Conservation (phyloP, 2,888 invertebrate genomes). For the Eubasilissa splendida region DNA sequence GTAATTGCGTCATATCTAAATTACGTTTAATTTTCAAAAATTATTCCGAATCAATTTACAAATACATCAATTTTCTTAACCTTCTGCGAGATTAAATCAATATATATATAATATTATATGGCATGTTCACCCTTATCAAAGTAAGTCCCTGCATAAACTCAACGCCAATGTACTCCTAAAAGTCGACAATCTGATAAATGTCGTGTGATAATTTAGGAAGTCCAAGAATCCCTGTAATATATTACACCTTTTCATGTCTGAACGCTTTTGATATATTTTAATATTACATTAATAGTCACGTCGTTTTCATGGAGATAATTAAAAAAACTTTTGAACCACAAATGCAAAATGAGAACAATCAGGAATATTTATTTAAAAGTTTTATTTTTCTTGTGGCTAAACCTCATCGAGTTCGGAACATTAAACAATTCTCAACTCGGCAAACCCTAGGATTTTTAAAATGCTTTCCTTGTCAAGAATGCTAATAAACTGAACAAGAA, state of each 20-base stretch:
- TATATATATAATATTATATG: neutral
- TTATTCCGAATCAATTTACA: neutral
- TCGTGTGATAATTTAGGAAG: neutral
- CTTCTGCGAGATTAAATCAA: constrained; percentile 16
- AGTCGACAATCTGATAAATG: constrained; percentile 21
- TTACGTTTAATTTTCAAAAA: neutral
- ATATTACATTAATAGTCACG: neutral
- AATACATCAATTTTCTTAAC: constrained; percentile 16
- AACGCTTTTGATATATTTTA: neutral
- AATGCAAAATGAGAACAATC: too few relatives aligned
- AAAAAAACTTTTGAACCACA: too few relatives aligned
- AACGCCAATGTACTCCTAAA: neutral
- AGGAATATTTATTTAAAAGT: too few relatives aligned
- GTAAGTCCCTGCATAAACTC: neutral
- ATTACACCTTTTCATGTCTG: neutral
- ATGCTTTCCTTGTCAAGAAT: too few relatives aligned
- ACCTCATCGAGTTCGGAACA: too few relatives aligned
- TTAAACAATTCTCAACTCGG: too few relatives aligned
- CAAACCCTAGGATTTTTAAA: too few relatives aligned
- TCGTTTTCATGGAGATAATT: too few relatives aligned
- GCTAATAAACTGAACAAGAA: too few relatives aligned
- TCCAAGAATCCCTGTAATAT: constrained; percentile 5
- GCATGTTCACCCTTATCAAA: constrained; percentile 20
- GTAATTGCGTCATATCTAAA: neutral
- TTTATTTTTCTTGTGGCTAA: too few relatives aligned